Evolutionary conservation across 2,797 vertebrate species (phyloP), one percentile per base, ranked within the genome.

Genomic region (Helarctos malayanus): DNA sequence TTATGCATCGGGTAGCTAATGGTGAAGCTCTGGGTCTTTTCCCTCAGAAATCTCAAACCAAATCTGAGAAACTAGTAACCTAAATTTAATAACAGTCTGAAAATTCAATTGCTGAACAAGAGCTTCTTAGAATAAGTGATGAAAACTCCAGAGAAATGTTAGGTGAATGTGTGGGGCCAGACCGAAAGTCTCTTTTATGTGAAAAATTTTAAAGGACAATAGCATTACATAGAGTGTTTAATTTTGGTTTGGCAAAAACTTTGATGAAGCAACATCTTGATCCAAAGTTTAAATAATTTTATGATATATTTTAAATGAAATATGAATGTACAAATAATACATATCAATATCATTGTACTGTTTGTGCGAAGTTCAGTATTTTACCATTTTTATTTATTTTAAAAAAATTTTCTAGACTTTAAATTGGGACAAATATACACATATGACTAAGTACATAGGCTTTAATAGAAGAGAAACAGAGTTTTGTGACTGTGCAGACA

Each of bases 51-150:
- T 94, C 97, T 98, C 97, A 98, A 94, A 87, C 91, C 95, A 97
- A 98, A 98, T 97, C 95, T 96, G 95, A 96, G 93, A 85, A 97
- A 97, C 88, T 82, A 97, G 98, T 38, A 97, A 97, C 79, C 86
- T 78, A 96, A 94, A 97, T 71, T 94, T 86, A 92, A 52, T 93
- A 97, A 95, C 89, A 32, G 69, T 92, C 91, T 97, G 52, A 96
- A 98, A 98, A 98, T 88, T 86, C 95, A 98, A 98, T 97, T 89
- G 73, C 97, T 97, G 97, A 98, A 85, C 15, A 86, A 97, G 73
- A 29, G 12, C 78, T 88, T 86, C 61, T 94, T 94, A 84, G 85
- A 92, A 71, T 84, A 97, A 96, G 93, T 97, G 95, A 91, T 89
- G 89, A 97, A 95, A 96, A 94, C 75, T 57, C 59, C 49, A 95